Percentiles rank a stretch among this genome's conserved stretches.
These are phyloP conservation scores for Periparus ater DNA, from an alignment of 2,797 vertebrate genomes.

Conservation along the genomic window DNA sequence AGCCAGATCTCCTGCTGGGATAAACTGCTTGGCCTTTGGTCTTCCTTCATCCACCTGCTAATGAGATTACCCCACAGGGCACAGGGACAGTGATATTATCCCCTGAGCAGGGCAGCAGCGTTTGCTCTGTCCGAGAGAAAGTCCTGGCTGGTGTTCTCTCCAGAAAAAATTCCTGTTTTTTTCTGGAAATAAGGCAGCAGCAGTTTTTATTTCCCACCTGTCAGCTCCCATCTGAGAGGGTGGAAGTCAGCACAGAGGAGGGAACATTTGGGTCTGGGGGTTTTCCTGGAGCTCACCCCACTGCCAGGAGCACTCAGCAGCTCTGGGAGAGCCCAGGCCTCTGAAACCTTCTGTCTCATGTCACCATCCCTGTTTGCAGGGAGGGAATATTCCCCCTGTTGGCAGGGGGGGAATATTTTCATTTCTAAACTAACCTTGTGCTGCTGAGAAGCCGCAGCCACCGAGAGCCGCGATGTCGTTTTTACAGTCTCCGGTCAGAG, in stretches of 20 bases:
- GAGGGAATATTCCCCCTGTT: neutral
- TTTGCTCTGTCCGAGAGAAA: rapidly evolving
- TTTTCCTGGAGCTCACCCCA: neutral
- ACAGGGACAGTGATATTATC: neutral
- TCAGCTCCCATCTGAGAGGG: rapidly evolving
- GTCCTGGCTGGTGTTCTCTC: rapidly evolving
- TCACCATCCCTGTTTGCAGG: neutral
- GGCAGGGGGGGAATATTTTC: neutral
- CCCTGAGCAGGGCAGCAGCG: neutral
- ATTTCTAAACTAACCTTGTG: neutral
- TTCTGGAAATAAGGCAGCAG: neutral
- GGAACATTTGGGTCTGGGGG: rapidly evolving
- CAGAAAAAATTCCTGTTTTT: neutral
- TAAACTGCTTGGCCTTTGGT: neutral
- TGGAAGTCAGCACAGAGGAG: neutral
- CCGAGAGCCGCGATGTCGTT: rapidly evolving
- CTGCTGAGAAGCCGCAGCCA: neutral
- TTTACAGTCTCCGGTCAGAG: neutral
- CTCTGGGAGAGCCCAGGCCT: neutral
- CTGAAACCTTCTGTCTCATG: rapidly evolving
- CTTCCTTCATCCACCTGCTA: neutral
- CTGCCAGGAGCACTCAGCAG: neutral
- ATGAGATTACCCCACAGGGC: neutral
- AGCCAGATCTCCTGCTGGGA: neutral
- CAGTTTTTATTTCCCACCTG: neutral